Conservation (phyloP, 1,140 invertebrate species). For the Hetaerina americana region DNA sequence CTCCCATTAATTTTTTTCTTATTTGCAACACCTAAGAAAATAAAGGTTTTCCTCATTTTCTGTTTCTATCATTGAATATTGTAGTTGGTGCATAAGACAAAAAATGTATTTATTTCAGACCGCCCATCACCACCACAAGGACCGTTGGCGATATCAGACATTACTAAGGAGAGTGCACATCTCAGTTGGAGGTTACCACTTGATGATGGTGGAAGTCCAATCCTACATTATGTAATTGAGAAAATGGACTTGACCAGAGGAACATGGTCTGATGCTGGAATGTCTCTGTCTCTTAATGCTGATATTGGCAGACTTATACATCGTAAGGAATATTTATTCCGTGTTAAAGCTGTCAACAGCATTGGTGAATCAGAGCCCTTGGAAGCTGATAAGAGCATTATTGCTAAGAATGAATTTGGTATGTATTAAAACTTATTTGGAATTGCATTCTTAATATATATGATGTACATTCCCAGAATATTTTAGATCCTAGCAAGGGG, state of each 20-base stretch:
- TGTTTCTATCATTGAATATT: neutral
- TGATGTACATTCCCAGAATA: no score
- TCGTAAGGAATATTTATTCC: constrained; percentile 85
- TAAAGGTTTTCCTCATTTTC: neutral
- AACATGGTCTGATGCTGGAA: constrained; percentile 89
- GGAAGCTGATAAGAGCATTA: constrained; percentile 69
- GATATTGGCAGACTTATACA: constrained; percentile 78
- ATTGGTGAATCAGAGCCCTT: constrained; percentile 89
- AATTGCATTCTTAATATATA: no score
- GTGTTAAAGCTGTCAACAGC: constrained; percentile 84
- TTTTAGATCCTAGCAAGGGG: no score
- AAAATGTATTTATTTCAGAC: constrained; percentile 34
- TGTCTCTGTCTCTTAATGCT: constrained; percentile 67
- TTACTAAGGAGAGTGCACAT: constrained; percentile 82
- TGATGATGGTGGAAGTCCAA: constrained; percentile 85
- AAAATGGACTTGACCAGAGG: constrained; percentile 93
- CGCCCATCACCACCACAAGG: constrained; percentile 75
- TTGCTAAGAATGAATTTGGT: constrained; percentile 87
- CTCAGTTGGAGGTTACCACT: constrained; percentile 69
- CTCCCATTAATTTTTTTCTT: neutral
- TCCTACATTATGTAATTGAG: constrained; percentile 91
- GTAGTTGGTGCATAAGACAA: neutral
- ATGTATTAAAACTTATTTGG: no score
- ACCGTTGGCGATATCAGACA: constrained; percentile 68
- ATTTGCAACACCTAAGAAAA: neutral